Percentiles rank a stretch among this genome's conserved stretches.
phyloP scores from a whole-genome alignment of 2,797 vertebrate species.

The Okamejei kenojei region DNA sequence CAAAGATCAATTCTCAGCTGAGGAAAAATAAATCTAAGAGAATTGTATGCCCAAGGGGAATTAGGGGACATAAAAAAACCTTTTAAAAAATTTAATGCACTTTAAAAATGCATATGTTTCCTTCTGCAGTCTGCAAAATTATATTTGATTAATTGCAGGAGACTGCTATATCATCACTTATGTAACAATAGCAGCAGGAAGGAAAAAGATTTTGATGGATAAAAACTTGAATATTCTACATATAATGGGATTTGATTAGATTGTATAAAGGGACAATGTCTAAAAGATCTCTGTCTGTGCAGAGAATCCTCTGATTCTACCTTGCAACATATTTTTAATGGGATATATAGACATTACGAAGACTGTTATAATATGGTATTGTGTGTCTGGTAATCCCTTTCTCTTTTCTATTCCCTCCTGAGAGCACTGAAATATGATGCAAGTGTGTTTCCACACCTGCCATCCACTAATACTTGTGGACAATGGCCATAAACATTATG shows the following conservation, averaged over 20 bases:
- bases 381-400: not conserved
- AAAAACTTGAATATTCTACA: not conserved
- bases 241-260: not conserved
- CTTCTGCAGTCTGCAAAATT: constrained; percentile 1
- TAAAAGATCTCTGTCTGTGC: not conserved
- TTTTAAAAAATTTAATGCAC: not conserved
- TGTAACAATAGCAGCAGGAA: not conserved
- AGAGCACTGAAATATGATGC: not conserved
- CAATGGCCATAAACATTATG: not conserved
- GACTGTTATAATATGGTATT: not conserved
- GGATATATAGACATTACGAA: not conserved
- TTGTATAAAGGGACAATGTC: not conserved
- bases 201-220: not conserved
- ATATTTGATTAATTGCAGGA: not conserved
- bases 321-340: not conserved
- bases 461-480: not conserved
- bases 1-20: not conserved
- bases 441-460: not conserved
- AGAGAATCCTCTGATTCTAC: not conserved
- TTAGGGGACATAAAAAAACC: not conserved
- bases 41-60: not conserved
- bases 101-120: not conserved
- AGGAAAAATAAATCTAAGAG: constrained; percentile 4
- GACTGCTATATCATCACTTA: not conserved
- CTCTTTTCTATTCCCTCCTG: not conserved